phyloP scores from a whole-genome alignment of 2,888 invertebrate genomes.

The Andricus quercusramuli region DNA sequence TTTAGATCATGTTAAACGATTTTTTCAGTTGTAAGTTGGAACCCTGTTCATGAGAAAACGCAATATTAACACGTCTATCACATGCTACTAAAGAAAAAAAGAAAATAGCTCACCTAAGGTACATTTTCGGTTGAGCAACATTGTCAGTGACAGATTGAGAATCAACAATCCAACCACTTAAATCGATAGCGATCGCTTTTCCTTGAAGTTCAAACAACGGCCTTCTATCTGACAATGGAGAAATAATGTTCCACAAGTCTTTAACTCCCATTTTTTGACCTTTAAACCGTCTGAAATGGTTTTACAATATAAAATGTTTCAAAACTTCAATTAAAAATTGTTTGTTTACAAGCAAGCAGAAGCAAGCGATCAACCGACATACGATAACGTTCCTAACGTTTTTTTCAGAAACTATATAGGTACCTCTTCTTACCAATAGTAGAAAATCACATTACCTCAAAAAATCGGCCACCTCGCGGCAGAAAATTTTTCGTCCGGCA shows the following conservation, averaged over 20 bases:
- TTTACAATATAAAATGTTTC: neutral
- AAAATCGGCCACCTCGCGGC: neutral
- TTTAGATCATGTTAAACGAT: neutral
- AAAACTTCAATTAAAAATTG: neutral
- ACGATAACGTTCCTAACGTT: neutral
- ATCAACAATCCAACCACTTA: slow-evolving; percentile 95
- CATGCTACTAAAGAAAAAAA: neutral
- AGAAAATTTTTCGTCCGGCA: neutral
- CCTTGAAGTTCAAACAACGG: slow-evolving; percentile 89
- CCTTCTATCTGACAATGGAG: slow-evolving; percentile 88
- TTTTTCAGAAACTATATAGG: neutral
- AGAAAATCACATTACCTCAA: slow-evolving; percentile 20
- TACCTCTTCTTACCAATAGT: neutral
- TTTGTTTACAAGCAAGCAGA: slow-evolving; percentile 24
- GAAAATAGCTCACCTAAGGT: slow-evolving; percentile 84
- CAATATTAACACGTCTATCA: neutral
- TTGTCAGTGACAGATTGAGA: slow-evolving; percentile 89
- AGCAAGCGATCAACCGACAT: neutral
- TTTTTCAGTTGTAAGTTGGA: neutral
- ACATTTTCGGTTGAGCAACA: slow-evolving; percentile 87
- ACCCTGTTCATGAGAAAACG: neutral
- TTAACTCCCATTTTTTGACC: slow-evolving; percentile 89
- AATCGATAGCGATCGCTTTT: slow-evolving; percentile 91
- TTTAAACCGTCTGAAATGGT: neutral
- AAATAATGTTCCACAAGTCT: slow-evolving; percentile 90